Conservation (phyloP, 1,140 invertebrate species). For the Tenebrio molitor region DNA sequence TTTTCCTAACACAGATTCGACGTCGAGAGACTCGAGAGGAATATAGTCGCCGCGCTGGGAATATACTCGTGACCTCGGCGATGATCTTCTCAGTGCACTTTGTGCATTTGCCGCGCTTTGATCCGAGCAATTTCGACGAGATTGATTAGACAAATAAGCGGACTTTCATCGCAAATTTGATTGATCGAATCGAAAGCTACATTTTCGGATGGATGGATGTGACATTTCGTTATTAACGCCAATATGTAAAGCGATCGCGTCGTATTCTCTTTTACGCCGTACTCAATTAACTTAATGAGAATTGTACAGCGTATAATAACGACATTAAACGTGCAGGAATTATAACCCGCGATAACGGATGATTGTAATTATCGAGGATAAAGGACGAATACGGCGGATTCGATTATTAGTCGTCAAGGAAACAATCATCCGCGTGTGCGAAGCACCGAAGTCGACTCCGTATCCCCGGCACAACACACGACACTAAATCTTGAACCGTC, state of each 20-base stretch:
- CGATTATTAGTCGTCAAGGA: slow-evolving; percentile 38
- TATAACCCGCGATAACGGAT: slow-evolving; percentile 20
- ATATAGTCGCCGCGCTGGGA: no score
- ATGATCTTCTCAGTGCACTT: no score
- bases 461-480: slow-evolving; percentile 4
- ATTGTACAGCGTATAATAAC: slow-evolving; percentile 24
- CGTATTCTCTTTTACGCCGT: slow-evolving; percentile 11
- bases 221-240: slow-evolving; percentile 9
- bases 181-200: slow-evolving; percentile 23
- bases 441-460: slow-evolving; percentile 15
- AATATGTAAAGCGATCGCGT: slow-evolving; percentile 1
- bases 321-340: slow-evolving; percentile 16
- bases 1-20: no score
- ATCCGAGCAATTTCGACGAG: not conserved
- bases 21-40: no score
- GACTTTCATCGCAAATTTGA: slow-evolving; percentile 25
- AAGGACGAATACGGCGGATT: slow-evolving; percentile 17
- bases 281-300: slow-evolving; percentile 21
- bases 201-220: slow-evolving; percentile 6
- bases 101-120: no score
- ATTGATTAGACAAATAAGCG: slow-evolving; percentile 30
- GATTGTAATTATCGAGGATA: slow-evolving; percentile 39
- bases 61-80: no score
- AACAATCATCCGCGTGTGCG: slow-evolving; percentile 36
- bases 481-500: slow-evolving; percentile 31